phyloP scores from a whole-genome alignment of 2,888 invertebrate species.

The Lasioglossum calceatum region DNA sequence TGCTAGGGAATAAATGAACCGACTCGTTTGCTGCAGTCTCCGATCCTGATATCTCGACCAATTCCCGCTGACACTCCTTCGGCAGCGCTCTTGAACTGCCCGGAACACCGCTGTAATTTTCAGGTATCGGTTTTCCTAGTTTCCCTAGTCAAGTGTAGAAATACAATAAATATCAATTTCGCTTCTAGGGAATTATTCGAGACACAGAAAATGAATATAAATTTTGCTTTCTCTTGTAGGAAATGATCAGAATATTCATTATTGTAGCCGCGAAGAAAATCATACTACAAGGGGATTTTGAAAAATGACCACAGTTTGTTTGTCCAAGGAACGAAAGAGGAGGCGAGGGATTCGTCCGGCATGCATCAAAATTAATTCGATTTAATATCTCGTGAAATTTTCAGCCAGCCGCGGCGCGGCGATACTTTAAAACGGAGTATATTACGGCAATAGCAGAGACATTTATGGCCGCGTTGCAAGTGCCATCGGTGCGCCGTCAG shows the following conservation, averaged over 20 bases:
- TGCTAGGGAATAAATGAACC: constrained; percentile 50
- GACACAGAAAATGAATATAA: no score
- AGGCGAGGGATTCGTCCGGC: not conserved
- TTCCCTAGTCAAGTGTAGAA: not conserved
- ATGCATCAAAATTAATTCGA: constrained; percentile 39
- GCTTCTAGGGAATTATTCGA: no score
- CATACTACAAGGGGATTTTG: no score
- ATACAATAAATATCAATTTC: no score
- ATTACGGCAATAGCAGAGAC: constrained; percentile 56
- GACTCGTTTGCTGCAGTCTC: constrained; percentile 39
- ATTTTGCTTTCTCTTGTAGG: no score
- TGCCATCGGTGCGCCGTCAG: constrained; percentile 59
- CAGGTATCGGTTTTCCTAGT: constrained; percentile 11
- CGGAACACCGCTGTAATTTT: constrained; percentile 19
- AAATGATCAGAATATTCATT: no score
- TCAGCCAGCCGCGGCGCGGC: constrained; percentile 18
- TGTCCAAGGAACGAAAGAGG: not conserved
- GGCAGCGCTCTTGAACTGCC: not conserved
- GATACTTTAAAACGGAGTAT: constrained; percentile 49
- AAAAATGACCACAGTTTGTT: not conserved
- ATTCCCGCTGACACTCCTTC: constrained; percentile 13
- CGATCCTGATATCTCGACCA: constrained; percentile 17
- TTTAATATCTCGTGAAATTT: constrained; percentile 59
- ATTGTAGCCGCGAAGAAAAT: no score
- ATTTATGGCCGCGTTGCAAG: constrained; percentile 60